phyloP scores from a whole-genome alignment of 2,113 vertebrate genomes.

The Trogon surrucura region DNA sequence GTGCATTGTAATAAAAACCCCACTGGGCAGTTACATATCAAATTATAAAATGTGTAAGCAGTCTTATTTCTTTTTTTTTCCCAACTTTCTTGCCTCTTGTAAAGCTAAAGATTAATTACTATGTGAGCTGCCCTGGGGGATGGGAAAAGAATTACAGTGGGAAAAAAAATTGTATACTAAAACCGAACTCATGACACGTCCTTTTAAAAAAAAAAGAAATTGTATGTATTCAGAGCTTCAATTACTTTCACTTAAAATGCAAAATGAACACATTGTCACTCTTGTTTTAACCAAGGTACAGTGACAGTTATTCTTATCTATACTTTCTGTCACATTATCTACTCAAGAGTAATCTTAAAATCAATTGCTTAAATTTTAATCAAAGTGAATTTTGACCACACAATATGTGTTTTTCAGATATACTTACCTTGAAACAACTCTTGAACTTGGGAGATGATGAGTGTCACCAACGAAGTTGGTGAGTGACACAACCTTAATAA shows the following conservation, averaged over 20 bases:
- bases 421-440: neutral
- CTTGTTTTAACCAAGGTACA: neutral
- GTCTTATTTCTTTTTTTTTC: neutral
- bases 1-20: conserved; percentile 52
- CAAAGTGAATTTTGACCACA: neutral
- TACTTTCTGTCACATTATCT: neutral
- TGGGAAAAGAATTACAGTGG: neutral
- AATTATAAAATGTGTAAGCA: conserved; percentile 35
- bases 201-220: neutral
- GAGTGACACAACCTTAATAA: neutral
- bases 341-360: neutral
- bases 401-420: neutral
- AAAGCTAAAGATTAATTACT: conserved; percentile 52
- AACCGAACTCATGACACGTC: neutral
- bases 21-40: conserved; percentile 35
- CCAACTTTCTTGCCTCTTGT: neutral
- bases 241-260: neutral
- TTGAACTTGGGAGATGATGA: neutral
- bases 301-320: neutral
- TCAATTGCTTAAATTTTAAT: neutral
- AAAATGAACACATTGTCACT: neutral
- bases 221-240: neutral
- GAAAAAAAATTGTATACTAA: neutral
- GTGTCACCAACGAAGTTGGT: neutral
- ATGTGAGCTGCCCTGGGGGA: neutral